These are phyloP conservation scores for Atta colombica DNA, from an alignment of 1,140 invertebrate genomes.

Conservation along the genomic window DNA sequence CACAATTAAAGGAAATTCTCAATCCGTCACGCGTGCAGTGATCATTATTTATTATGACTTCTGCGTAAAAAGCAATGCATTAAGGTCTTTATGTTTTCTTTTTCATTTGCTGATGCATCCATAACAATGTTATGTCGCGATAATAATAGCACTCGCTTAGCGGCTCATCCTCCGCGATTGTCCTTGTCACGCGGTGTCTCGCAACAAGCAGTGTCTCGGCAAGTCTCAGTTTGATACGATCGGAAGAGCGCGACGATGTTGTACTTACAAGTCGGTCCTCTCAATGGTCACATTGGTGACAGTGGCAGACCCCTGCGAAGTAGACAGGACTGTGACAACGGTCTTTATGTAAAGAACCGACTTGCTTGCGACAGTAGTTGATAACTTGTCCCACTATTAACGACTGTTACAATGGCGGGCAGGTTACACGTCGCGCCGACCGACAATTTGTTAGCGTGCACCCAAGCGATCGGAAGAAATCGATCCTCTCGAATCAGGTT, in stretches of 20 bases:
- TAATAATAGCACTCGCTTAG: slow-evolving; percentile 47
- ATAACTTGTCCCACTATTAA: slow-evolving; percentile 64
- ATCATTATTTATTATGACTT: slow-evolving; percentile 9
- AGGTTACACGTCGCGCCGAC: slow-evolving; percentile 61
- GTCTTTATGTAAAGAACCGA: slow-evolving; percentile 64
- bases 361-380: slow-evolving; percentile 36
- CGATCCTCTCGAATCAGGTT: not conserved
- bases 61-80: not conserved
- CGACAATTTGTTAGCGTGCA: slow-evolving; percentile 62
- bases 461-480: slow-evolving; percentile 11
- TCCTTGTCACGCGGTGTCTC: slow-evolving; percentile 53
- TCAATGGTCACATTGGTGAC: not conserved
- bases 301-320: slow-evolving; percentile 65
- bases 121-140: slow-evolving; percentile 41
- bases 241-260: slow-evolving; percentile 29
- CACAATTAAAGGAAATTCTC: slow-evolving; percentile 12
- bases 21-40: slow-evolving; percentile 8
- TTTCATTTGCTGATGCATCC: not conserved
- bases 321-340: slow-evolving; percentile 39
- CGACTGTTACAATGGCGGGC: slow-evolving; percentile 54
- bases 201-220: slow-evolving; percentile 1
- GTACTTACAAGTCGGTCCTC: not conserved
- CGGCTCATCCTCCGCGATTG: slow-evolving; percentile 48
- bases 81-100: not conserved
- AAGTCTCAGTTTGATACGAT: slow-evolving; percentile 60